phyloP scores from a whole-genome alignment of 1,140 invertebrate species.

The Drosophila pruinosa region DNA sequence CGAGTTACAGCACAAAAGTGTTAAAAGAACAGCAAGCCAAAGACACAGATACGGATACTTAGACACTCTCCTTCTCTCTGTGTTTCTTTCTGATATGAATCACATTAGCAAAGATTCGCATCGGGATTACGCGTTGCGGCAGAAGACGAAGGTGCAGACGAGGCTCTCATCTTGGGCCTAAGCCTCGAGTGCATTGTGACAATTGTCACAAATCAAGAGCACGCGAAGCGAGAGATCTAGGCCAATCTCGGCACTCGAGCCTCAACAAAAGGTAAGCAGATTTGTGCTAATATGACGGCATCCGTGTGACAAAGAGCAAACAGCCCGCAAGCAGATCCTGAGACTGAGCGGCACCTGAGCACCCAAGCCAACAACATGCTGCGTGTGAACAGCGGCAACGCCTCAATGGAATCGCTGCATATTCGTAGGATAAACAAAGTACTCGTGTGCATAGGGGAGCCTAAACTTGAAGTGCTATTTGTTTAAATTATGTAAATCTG shows the following conservation, averaged over 20 bases:
- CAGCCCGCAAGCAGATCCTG: slow-evolving; percentile 1
- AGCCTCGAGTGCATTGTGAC: slow-evolving; percentile 50
- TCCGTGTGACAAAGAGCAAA: slow-evolving; percentile 58
- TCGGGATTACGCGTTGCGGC: slow-evolving; percentile 59
- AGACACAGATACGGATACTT: neutral
- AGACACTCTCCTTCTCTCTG: neutral
- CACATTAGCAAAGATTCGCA: slow-evolving; percentile 77
- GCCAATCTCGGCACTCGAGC: slow-evolving; percentile 59
- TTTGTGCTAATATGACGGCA: slow-evolving; percentile 79
- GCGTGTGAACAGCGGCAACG: slow-evolving; percentile 68
- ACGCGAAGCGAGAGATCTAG: slow-evolving; percentile 20
- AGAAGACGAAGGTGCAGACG: slow-evolving; percentile 25
- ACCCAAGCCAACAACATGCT: too few species aligned
- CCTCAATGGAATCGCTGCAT: slow-evolving; percentile 49
- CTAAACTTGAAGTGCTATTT: slow-evolving; percentile 63
- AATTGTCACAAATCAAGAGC: slow-evolving; percentile 68
- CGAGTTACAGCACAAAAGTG: slow-evolving; percentile 65
- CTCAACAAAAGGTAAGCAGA: slow-evolving; percentile 72
- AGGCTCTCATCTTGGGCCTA: slow-evolving; percentile 41
- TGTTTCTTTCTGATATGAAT: slow-evolving; percentile 47
- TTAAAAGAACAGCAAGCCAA: slow-evolving; percentile 12
- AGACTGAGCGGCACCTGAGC: slow-evolving; percentile 33
- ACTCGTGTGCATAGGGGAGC: neutral
- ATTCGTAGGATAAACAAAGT: slow-evolving; percentile 50
- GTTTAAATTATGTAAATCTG: slow-evolving; percentile 76